Evolutionary conservation across 2,113 vertebrate species (phyloP).

Genomic region (Cynopterus brachyotis): DNA sequence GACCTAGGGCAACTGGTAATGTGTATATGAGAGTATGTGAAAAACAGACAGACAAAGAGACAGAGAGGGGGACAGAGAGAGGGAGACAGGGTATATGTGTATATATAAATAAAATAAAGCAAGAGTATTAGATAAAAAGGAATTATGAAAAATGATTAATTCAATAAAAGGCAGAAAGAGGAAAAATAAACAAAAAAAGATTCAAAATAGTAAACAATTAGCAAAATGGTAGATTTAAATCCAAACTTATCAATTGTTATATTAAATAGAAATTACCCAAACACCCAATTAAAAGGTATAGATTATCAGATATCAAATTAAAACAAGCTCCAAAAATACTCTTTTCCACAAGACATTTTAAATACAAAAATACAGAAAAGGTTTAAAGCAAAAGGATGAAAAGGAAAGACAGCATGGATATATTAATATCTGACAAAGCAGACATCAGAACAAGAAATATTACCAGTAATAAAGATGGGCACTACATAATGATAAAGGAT

Average conservation of each 20-base stretch:
- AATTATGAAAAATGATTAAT: slow-evolving; percentile 15
- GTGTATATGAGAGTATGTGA: not conserved
- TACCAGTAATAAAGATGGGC: not conserved
- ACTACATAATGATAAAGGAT: not conserved
- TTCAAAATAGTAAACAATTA: not conserved
- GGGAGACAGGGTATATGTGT: too few relatives aligned
- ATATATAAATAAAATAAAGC: not conserved
- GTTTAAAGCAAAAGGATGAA: not conserved
- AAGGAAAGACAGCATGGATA: not conserved
- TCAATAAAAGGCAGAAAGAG: not conserved
- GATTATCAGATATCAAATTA: not conserved
- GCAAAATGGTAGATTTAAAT: not conserved
- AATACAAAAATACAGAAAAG: not conserved
- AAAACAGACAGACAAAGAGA: too few relatives aligned
- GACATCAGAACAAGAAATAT: not conserved
- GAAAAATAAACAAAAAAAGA: not conserved
- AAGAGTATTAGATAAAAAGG: not conserved
- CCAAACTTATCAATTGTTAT: not conserved
- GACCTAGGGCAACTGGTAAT: not conserved
- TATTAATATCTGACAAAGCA: not conserved
- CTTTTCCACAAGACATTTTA: not conserved
- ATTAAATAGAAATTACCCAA: slow-evolving; percentile 12
- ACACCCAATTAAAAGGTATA: not conserved
- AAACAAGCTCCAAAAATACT: not conserved
- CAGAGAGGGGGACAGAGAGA: too few relatives aligned